Percentiles rank a stretch among this genome's conserved stretches.
Conservation (phyloP, 2,797 vertebrate genomes). For the Chromis chromis region DNA sequence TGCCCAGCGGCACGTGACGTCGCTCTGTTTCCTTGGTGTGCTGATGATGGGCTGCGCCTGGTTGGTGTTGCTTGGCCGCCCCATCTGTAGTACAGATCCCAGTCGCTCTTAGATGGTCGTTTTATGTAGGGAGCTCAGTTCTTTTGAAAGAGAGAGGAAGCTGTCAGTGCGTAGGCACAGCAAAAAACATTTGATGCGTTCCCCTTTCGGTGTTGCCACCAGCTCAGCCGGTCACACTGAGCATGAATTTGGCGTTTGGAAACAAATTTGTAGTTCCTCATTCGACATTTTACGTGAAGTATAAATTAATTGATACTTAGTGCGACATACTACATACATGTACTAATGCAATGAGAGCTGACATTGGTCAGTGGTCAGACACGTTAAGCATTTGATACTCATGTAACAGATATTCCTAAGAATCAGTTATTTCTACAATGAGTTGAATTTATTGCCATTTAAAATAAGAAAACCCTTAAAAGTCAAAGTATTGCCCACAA, state of each 20-base stretch:
- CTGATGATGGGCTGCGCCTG: constrained; percentile 98
- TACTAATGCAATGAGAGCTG: not conserved
- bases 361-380: not conserved
- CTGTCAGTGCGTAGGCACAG: constrained; percentile 26
- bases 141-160: constrained; percentile 16
- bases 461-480: not conserved
- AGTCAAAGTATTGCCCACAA: not conserved
- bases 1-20: constrained; percentile 64
- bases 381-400: not conserved
- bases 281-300: not conserved
- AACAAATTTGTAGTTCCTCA: constrained; percentile 2
- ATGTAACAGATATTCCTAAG: not conserved
- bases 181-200: constrained; percentile 15
- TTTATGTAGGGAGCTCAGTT: constrained; percentile 39
- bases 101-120: constrained; percentile 65
- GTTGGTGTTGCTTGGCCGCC: constrained; percentile 96
- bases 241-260: constrained; percentile 13
- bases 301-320: not conserved
- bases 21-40: constrained; percentile 80
- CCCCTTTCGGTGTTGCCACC: constrained; percentile 38
- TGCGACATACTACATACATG: not conserved
- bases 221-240: constrained; percentile 54
- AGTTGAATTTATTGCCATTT: not conserved
- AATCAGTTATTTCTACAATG: not conserved
- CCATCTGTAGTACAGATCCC: constrained; percentile 89